Evolutionary conservation across 2,113 vertebrate genomes (phyloP).

Genomic region (Phalacrocorax pelagicus): DNA sequence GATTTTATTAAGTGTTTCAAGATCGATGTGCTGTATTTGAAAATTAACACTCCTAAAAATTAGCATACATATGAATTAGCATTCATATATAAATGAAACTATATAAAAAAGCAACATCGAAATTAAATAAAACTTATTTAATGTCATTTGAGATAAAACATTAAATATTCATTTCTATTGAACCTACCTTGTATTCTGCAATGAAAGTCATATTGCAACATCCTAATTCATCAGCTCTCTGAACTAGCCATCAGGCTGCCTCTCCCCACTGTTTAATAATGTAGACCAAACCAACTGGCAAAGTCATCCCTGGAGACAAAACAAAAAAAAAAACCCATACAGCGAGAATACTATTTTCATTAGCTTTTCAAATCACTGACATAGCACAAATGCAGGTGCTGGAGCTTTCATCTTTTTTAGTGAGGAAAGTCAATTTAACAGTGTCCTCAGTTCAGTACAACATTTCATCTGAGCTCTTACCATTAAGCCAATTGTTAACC

Average conservation of each 20-base stretch:
- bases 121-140: background rate
- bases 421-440: background rate
- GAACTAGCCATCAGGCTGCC: constrained; percentile 69
- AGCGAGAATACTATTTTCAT: background rate
- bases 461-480: background rate
- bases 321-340: background rate
- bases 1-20: constrained; percentile 24
- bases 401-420: background rate
- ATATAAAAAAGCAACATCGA: background rate
- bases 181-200: constrained; percentile 72
- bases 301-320: constrained; percentile 65
- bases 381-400: background rate
- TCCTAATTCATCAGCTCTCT: constrained; percentile 70
- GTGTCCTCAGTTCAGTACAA: background rate
- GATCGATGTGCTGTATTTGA: background rate
- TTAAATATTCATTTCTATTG: background rate
- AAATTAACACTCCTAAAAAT: constrained; percentile 1
- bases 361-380: background rate
- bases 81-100: background rate
- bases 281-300: constrained; percentile 55
- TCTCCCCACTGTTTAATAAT: constrained; percentile 69
- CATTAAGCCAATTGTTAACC: background rate
- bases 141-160: background rate
- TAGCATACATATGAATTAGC: background rate
- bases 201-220: constrained; percentile 70